These are phyloP conservation scores for Dynastes grantii DNA, from an alignment of 2,888 invertebrate species.

Conservation along the genomic window DNA sequence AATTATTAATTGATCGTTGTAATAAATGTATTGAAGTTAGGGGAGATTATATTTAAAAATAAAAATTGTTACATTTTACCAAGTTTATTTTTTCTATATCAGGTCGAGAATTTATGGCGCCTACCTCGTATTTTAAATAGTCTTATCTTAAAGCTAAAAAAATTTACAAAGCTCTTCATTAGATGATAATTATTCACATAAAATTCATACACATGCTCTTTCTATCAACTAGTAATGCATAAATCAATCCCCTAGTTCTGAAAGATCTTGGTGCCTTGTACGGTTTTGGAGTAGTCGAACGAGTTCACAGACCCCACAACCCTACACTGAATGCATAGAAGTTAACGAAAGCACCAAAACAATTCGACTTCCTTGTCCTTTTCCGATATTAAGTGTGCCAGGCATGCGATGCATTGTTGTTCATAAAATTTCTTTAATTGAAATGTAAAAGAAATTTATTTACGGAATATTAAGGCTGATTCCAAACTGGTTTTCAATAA, in stretches of 20 bases:
- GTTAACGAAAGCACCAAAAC: not conserved
- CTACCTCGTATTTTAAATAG: not conserved
- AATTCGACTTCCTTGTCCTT: not conserved
- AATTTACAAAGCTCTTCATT: not conserved
- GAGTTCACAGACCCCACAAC: not conserved
- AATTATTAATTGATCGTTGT: no score
- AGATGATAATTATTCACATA: not conserved
- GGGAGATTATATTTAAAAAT: no score
- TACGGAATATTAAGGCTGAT: no score
- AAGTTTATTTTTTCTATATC: no score
- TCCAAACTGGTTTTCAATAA: no score
- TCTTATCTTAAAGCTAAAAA: not conserved
- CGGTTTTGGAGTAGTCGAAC: constrained; percentile 1
- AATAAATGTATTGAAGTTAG: no score
- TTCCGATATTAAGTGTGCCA: no score
- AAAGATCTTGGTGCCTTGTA: constrained; percentile 24
- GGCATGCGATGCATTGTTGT: no score
- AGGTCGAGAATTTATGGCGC: no score
- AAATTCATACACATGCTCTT: not conserved
- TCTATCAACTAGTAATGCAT: not conserved
- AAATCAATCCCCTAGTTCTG: constrained; percentile 26
- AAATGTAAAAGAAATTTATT: no score
- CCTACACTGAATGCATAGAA: not conserved
- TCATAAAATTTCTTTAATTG: no score
- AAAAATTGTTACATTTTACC: no score